These are phyloP conservation scores for Argyresthia goedartella DNA, from an alignment of 2,888 invertebrate genomes.

Conservation along the genomic window DNA sequence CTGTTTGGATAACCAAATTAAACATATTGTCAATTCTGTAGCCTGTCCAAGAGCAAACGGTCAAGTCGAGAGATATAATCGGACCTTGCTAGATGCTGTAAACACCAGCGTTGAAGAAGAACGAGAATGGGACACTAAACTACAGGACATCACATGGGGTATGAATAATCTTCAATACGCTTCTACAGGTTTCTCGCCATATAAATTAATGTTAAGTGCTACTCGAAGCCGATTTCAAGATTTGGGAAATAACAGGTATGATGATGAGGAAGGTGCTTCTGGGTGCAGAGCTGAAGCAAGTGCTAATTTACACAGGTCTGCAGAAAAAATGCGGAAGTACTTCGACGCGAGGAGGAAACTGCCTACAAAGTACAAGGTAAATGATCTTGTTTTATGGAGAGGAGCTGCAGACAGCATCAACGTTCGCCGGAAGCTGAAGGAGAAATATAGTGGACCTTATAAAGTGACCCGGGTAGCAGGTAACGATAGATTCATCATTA, in stretches of 20 bases:
- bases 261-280: background rate
- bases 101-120: background rate
- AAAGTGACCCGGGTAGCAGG: background rate
- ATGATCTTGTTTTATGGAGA: background rate
- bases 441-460: background rate
- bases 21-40: background rate
- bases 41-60: background rate
- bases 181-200: background rate
- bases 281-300: background rate
- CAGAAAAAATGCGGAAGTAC: background rate
- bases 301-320: background rate
- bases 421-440: background rate
- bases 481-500: background rate
- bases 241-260: background rate
- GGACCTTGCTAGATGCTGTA: background rate
- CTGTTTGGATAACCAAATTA: background rate
- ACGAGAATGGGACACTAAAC: background rate
- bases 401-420: background rate
- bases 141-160: background rate
- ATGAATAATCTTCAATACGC: background rate
- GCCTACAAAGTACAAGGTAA: background rate
- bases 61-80: background rate
- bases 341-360: background rate
- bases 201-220: background rate
- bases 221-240: background rate